These are phyloP conservation scores for Momotus momota DNA, from an alignment of 2,797 vertebrate species.

Conservation along the genomic window DNA sequence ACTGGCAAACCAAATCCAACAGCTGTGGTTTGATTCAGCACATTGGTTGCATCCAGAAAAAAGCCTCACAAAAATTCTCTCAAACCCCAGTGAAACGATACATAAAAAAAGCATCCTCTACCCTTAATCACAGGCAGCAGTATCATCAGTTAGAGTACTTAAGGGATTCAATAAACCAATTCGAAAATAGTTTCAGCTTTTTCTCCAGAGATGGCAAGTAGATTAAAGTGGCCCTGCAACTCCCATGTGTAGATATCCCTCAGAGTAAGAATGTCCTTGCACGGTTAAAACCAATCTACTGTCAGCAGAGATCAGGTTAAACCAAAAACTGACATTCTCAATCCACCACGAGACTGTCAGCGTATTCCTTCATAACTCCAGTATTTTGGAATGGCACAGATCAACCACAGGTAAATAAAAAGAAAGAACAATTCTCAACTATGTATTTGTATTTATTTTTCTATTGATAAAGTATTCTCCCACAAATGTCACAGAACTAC, in stretches of 20 bases:
- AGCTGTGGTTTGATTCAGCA: not conserved
- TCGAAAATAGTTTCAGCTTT: not conserved
- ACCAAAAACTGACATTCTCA: not conserved
- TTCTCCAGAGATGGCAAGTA: not conserved
- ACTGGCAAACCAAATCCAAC: not conserved
- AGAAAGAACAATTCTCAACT: not conserved
- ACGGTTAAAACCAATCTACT: not conserved
- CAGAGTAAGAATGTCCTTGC: not conserved
- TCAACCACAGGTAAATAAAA: not conserved
- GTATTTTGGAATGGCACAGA: not conserved
- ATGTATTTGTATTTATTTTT: not conserved
- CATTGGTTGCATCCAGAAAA: accelerated
- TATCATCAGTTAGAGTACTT: not conserved
- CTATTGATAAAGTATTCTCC: not conserved
- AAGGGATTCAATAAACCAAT: not conserved
- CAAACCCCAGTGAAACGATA: not conserved
- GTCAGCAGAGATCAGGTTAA: slow-evolving; percentile 3
- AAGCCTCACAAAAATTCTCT: not conserved
- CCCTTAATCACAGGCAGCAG: not conserved
- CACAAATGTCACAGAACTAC: not conserved
- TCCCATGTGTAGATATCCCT: not conserved
- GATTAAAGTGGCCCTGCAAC: not conserved
- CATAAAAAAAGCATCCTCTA: not conserved
- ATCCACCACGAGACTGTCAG: not conserved
- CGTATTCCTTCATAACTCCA: slow-evolving; percentile 10